Base-by-base conservation (phyloP, 2,113 vertebrate genomes). In the Cyprinodon variegatus region DNA sequence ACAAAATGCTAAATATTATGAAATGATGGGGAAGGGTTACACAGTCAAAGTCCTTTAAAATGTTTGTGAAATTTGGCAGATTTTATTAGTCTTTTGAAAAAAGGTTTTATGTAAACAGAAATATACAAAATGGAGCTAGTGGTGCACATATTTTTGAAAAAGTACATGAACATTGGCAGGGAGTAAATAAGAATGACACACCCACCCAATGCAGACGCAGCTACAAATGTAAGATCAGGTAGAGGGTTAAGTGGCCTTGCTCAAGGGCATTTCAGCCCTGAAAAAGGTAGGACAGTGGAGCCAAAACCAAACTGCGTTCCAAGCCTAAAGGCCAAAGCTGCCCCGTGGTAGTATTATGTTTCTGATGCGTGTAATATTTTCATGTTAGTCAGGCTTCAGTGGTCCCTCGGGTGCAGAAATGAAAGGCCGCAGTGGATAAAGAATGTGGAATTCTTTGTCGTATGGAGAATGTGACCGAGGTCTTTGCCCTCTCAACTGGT, bases 401-500 rank as follows among this genome's bases (percentile, higher is more conserved):
- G 40, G 48, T 17, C 71, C 63, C 60, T 66, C 67, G 38, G 36
- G 1, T 13, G 76, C 13, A 2, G 38, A 68, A 72, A 75, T 53
- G 43, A 70, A 70, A 75, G 70, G 57, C 65, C 50, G 63, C 43
- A 59, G 46, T 15, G 70, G 13, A 8, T 65, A 38, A 76, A 79
- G 76, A 61, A 66, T 85, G 80, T 85, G 68, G 48, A 73, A 61
- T 67, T 57, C 64, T 12, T 61, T 66, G 40, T 70, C 41, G 73
- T 69, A 70, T 71, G 64, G 17, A 62, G 36, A 53, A 65, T 43
- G 61, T 60, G 45, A 78, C 14, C 6, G 10, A 77, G 46, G 46
- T 72, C 45, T 70, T 76, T 81, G 68, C 48, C 72, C 72, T 79
- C 64, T n/a, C 46, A 77, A n/a, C 73, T 83, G 73, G 68, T 68